Conservation (phyloP, 2,113 vertebrate species). For the Psettodes erumei region DNA sequence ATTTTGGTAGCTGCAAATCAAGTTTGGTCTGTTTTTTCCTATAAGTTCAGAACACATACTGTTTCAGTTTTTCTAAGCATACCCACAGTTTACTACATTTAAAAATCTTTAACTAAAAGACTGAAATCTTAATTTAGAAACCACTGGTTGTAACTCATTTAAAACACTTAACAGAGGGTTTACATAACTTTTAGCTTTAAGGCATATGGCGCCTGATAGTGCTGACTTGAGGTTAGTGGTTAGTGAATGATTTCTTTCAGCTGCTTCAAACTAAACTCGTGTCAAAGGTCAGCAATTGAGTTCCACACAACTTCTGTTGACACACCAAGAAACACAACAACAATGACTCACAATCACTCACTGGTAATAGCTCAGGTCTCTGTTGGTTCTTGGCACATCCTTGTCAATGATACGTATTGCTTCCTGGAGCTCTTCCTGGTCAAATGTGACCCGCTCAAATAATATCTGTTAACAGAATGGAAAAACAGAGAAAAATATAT, state of each 20-base stretch:
- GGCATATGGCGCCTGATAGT: not conserved
- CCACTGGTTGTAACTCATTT: not conserved
- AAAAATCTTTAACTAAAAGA: not conserved
- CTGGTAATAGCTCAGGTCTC: slow-evolving; percentile 83
- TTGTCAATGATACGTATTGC: slow-evolving; percentile 85
- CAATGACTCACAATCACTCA: slow-evolving; percentile 62
- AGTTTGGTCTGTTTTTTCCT: not conserved
- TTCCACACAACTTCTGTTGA: not conserved
- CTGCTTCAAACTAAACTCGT: not conserved
- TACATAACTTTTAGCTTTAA: not conserved
- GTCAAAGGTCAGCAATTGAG: not conserved
- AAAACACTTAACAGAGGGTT: not conserved
- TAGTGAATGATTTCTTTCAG: not conserved
- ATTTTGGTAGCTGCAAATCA: not conserved
- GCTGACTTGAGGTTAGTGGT: not conserved
- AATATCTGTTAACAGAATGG: slow-evolving; percentile 66
- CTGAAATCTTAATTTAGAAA: too few relatives aligned
- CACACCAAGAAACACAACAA: not conserved
- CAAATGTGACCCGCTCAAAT: slow-evolving; percentile 79
- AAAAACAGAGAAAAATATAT: not conserved
- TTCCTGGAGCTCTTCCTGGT: slow-evolving; percentile 80
- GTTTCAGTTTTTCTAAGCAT: not conserved
- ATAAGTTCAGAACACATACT: not conserved
- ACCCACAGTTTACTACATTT: not conserved
- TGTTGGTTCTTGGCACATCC: slow-evolving; percentile 83